Evolutionary conservation across 2,113 vertebrate species (phyloP).

Genomic region (Melanocharis versteri): DNA sequence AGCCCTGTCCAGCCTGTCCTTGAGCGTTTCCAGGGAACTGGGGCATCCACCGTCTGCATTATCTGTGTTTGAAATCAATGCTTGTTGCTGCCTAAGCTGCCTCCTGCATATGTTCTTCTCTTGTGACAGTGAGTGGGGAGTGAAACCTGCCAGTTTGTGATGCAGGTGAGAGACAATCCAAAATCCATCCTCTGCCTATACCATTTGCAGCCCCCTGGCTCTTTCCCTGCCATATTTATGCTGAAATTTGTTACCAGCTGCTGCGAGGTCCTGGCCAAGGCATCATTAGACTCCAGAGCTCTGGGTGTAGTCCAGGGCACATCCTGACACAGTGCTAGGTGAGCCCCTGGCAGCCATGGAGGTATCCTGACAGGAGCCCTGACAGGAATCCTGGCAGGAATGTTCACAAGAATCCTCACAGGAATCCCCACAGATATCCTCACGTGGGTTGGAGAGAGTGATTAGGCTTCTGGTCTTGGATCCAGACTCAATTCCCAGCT

Average conservation of each 20-base stretch:
- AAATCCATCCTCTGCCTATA: neutral
- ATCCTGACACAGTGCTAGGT: neutral
- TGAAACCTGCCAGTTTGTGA: neutral
- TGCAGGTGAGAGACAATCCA: neutral
- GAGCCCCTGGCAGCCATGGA: neutral
- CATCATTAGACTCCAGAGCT: neutral
- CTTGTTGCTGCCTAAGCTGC: neutral
- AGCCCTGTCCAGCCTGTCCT: neutral
- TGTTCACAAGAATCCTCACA: neutral
- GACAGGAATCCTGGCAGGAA: neutral
- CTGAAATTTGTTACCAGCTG: neutral
- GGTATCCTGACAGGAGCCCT: neutral
- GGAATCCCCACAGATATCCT: neutral
- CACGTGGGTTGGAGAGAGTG: neutral
- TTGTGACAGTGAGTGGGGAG: neutral
- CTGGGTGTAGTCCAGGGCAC: neutral
- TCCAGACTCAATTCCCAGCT: constrained; percentile 15
- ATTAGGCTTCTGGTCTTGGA: neutral
- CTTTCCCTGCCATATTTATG: neutral
- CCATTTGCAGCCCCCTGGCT: neutral
- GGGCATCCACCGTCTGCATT: neutral
- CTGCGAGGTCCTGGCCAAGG: neutral
- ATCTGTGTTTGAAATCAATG: neutral
- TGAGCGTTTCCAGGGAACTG: neutral
- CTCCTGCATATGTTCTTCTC: neutral